Conservation (phyloP, 2,113 vertebrate species). For the Mirza zaza region DNA sequence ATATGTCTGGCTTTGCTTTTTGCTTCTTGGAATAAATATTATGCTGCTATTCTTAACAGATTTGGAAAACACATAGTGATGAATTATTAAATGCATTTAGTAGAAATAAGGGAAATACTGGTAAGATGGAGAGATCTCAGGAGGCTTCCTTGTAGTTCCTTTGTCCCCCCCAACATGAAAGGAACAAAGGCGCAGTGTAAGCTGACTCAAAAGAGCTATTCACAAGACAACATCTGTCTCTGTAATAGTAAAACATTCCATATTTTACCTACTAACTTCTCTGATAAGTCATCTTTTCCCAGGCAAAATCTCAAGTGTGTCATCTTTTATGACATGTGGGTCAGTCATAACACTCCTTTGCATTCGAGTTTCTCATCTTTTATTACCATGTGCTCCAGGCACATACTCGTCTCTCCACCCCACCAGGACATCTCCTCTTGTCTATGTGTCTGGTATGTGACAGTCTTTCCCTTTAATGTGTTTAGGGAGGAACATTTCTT, state of each 20-base stretch:
- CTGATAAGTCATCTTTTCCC: neutral
- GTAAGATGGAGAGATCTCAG: neutral
- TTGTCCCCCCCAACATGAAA: neutral
- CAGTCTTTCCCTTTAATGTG: slow-evolving; percentile 51
- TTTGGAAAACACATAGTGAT: slow-evolving; percentile 28
- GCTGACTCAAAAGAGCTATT: slow-evolving; percentile 39
- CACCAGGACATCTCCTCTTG: neutral
- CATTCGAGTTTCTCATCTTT: neutral
- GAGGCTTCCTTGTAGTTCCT: neutral
- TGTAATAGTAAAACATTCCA: neutral
- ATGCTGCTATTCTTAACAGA: neutral
- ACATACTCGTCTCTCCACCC: neutral
- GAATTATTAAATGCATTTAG: slow-evolving; percentile 48
- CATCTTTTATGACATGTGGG: slow-evolving; percentile 44
- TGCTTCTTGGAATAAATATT: slow-evolving; percentile 27
- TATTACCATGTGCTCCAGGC: neutral
- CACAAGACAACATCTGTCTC: slow-evolving; percentile 37
- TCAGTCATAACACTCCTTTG: slow-evolving; percentile 26
- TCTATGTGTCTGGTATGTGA: slow-evolving; percentile 38
- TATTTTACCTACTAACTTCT: slow-evolving; percentile 38
- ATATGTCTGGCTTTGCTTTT: neutral
- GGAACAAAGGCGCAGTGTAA: neutral
- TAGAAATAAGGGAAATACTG: neutral
- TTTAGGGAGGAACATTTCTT: slow-evolving; percentile 37
- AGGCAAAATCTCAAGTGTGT: slow-evolving; percentile 30